Evolutionary conservation across 1,140 invertebrate genomes (phyloP).

Genomic region (Achatina immaculata): DNA sequence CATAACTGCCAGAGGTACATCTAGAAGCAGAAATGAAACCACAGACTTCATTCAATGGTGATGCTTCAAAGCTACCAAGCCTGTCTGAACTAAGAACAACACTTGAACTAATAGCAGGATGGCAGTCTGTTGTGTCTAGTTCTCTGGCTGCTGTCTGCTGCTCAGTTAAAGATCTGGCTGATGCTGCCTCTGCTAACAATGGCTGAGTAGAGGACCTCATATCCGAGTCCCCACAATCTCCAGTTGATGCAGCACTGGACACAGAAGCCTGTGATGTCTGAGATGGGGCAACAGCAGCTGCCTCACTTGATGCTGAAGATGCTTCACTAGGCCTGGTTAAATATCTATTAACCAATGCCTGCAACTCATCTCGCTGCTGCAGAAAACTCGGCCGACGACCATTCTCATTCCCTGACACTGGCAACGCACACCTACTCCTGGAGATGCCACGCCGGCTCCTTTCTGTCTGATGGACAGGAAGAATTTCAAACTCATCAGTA

Average conservation of each 20-base stretch:
- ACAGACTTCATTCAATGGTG: neutral
- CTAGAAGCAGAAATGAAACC: neutral
- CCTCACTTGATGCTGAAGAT: neutral
- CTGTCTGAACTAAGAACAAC: neutral
- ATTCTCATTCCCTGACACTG: neutral
- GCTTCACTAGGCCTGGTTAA: neutral
- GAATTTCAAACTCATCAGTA: conserved; percentile 32
- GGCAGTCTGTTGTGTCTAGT: neutral
- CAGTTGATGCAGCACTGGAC: conserved; percentile 22
- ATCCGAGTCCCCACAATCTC: neutral
- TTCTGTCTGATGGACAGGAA: conserved; percentile 27
- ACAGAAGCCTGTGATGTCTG: neutral
- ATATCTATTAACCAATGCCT: neutral
- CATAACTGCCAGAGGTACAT: neutral
- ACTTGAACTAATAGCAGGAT: neutral
- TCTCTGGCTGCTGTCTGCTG: neutral
- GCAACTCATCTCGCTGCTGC: conserved; percentile 1
- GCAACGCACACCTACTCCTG: neutral
- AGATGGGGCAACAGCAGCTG: neutral
- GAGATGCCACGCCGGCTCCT: neutral
- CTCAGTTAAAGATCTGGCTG: neutral
- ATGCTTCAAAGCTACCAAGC: neutral
- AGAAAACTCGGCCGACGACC: neutral
- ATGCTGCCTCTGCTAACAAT: neutral
- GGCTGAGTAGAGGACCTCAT: neutral